A percentile compares a stretch with the other conserved stretches of the same genome.
phyloP scores from a whole-genome alignment of 2,797 vertebrate species.

The Hozukius guyotensis region DNA sequence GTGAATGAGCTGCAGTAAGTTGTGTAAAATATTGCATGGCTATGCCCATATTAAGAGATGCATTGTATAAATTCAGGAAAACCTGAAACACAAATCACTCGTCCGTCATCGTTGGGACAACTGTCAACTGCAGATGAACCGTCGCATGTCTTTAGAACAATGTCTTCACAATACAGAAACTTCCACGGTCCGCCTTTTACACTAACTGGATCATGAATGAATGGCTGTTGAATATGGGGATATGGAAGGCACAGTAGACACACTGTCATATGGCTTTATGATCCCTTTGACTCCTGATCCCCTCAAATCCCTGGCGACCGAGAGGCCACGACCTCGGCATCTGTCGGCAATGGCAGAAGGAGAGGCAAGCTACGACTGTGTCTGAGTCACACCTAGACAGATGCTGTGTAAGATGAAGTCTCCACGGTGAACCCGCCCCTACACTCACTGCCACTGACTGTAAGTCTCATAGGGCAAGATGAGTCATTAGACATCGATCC shows the following conservation, averaged over 20 bases:
- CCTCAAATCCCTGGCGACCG: constrained; percentile 56
- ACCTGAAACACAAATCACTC: not conserved
- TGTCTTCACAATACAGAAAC: not conserved
- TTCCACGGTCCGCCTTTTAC: not conserved
- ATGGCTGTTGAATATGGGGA: constrained; percentile 10
- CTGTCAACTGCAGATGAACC: not conserved
- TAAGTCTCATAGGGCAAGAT: constrained; percentile 35
- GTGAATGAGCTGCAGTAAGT: not conserved
- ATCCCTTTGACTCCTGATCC: constrained; percentile 65
- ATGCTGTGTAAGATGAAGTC: constrained; percentile 59
- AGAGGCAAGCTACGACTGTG: constrained; percentile 20
- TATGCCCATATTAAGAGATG: not conserved
- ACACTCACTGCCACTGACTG: constrained; percentile 8
- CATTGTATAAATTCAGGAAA: not conserved
- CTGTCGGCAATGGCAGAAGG: constrained; percentile 56
- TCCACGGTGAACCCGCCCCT: constrained; percentile 16
- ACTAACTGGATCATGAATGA: constrained; percentile 17
- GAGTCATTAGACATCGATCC: constrained; percentile 54
- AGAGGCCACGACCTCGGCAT: constrained; percentile 63
- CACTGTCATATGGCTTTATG: constrained; percentile 55
- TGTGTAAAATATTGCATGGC: not conserved
- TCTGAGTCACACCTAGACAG: constrained; percentile 69
- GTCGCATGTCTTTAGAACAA: not conserved
- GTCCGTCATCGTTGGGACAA: not conserved
- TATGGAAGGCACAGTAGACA: constrained; percentile 32